Evolutionary conservation across 2,113 vertebrate genomes (phyloP), one percentile per base, ranked within the genome.

Genomic region (Petrocephalus zakoni): DNA sequence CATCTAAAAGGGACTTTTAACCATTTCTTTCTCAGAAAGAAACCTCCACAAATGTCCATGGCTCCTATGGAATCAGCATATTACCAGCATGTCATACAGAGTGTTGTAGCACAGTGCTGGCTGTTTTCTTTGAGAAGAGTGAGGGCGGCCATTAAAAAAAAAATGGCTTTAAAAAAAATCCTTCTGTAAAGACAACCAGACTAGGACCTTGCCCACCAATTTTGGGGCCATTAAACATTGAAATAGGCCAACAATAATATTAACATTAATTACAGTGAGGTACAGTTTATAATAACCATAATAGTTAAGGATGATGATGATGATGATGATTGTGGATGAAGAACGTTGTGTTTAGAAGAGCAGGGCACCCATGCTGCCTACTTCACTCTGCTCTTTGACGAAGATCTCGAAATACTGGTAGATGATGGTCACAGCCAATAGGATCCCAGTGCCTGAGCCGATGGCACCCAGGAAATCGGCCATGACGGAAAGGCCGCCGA

Each of bases 341-440:
- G 85, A 86, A 49, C 5, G 53, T 4, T 19, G 0, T 64, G 34
- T 94, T 96, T 97, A 99, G 95, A 99, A 99, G 82, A 99, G 96
- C 92, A 99, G 96, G 4, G 97, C 98, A 89, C 97, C 97, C 98
- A 99, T 98, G 93, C 98, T 99, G 94, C 98, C 98, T 52, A 99
- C 94, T 96, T 99, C 98, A 22, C 98, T 99, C 93, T 99, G 98
- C 92, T 99, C 98, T 93, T 99, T 99, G 25, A 99, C 98, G 87
- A 99, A 99, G 92, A 99, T 99, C 93, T 99, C 99, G 81, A 99
- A 99, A 96, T 99, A 99, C 93, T 99, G 99, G 94, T 99, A 99
- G 95, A 99, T 99, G 95, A 99, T 99, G 89, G 99, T 99, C 90
- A 99, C 98, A 0, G 99, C 98, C 0, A 99, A 93, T 88, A 99